phyloP scores from a whole-genome alignment of 1,140 invertebrate genomes.

The Pantala flavescens region DNA sequence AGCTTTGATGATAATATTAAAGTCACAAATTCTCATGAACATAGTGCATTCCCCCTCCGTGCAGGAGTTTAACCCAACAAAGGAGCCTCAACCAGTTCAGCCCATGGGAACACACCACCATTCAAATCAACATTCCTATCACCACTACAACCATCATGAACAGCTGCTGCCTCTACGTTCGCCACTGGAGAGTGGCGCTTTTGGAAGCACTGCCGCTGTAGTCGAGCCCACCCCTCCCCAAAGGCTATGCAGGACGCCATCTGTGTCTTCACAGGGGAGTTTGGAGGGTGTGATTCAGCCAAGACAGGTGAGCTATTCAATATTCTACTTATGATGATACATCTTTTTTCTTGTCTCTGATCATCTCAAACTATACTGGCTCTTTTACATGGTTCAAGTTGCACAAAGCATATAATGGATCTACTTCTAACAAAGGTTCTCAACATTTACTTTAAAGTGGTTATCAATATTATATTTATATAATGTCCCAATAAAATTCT shows the following conservation, averaged over 20 bases:
- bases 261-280: conserved; percentile 68
- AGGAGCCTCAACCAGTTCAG: conserved; percentile 49
- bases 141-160: neutral
- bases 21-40: conserved; percentile 12
- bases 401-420: no score
- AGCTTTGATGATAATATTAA: no score
- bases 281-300: conserved; percentile 55
- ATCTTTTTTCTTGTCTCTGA: neutral
- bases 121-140: neutral
- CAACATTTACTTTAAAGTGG: no score
- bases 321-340: no score
- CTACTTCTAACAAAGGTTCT: no score
- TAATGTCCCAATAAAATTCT: no score
- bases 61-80: conserved; percentile 53
- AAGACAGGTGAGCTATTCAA: conserved; percentile 40
- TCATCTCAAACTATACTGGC: no score
- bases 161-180: conserved; percentile 19
- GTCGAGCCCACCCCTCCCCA: conserved; percentile 34
- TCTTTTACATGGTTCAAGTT: no score
- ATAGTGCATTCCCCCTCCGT: conserved; percentile 22
- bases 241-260: conserved; percentile 52
- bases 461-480: no score
- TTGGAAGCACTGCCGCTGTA: neutral
- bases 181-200: conserved; percentile 29
- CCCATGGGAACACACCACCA: conserved; percentile 26